Evolutionary conservation across 2,113 vertebrate genomes (phyloP).

Genomic region (Catharus fuscescens): DNA sequence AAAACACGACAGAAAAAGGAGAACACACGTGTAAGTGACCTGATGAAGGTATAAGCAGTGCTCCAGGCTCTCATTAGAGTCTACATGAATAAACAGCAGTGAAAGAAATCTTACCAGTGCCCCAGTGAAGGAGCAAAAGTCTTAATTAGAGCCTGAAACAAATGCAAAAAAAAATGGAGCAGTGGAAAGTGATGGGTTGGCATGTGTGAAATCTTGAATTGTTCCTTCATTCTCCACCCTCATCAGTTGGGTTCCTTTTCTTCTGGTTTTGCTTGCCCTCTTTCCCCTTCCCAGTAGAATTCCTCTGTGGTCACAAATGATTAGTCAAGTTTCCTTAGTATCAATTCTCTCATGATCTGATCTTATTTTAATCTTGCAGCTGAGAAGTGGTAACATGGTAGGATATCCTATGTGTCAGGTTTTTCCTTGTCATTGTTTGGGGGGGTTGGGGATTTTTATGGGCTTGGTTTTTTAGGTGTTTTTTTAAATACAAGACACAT

Average conservation of each 20-base stretch:
- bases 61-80: background rate
- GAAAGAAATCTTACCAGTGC: background rate
- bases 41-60: background rate
- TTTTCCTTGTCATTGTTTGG: background rate
- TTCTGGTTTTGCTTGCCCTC: background rate
- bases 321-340: background rate
- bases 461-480: background rate
- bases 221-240: background rate
- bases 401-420: accelerated
- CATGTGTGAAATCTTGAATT: background rate
- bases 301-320: background rate
- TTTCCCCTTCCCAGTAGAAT: background rate
- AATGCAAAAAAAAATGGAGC: background rate
- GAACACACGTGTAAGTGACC: accelerated
- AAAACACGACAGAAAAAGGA: background rate
- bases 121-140: background rate
- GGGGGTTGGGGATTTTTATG: background rate
- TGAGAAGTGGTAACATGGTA: background rate
- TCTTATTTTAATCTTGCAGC: background rate
- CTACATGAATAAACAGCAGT: background rate
- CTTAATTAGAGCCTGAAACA: background rate
- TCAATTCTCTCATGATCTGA: background rate
- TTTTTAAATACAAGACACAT: background rate
- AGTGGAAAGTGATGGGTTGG: background rate
- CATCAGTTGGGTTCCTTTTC: background rate